Evolutionary conservation across 2,797 vertebrate genomes (phyloP).

Genomic region (Falco rusticolus): DNA sequence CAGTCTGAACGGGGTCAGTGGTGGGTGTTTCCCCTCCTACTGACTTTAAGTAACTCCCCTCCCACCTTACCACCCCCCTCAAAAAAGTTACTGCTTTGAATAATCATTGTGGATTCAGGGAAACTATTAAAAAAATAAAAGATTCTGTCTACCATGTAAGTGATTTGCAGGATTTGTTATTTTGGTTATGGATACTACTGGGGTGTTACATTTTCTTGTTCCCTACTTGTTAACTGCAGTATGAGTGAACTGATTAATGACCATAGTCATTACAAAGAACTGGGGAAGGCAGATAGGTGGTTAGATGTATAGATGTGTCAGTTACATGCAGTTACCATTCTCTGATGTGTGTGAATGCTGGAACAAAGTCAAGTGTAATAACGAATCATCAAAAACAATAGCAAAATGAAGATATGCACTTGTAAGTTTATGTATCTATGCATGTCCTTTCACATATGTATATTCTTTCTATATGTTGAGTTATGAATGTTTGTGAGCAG

Average conservation of each 20-base stretch:
- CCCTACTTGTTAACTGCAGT: neutral
- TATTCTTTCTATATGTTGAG: neutral
- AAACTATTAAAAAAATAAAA: neutral
- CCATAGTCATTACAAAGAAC: neutral
- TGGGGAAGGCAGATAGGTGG: neutral
- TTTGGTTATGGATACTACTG: neutral
- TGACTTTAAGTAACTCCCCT: neutral
- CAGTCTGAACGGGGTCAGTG: neutral
- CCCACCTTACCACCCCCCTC: fast-evolving
- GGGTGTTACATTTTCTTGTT: neutral
- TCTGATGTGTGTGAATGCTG: neutral
- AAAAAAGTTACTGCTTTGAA: neutral
- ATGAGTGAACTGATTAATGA: neutral
- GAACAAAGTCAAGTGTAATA: neutral
- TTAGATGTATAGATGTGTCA: neutral
- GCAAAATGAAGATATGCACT: neutral
- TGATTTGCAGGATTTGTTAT: neutral
- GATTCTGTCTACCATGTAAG: neutral
- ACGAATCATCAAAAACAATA: neutral
- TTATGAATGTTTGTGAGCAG: neutral
- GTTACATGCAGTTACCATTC: neutral
- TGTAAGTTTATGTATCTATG: neutral
- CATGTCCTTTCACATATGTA: neutral
- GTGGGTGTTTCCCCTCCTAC: neutral
- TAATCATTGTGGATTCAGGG: neutral